Base-by-base conservation (phyloP, 1,140 invertebrate species). In the Drosophila takahashii region DNA sequence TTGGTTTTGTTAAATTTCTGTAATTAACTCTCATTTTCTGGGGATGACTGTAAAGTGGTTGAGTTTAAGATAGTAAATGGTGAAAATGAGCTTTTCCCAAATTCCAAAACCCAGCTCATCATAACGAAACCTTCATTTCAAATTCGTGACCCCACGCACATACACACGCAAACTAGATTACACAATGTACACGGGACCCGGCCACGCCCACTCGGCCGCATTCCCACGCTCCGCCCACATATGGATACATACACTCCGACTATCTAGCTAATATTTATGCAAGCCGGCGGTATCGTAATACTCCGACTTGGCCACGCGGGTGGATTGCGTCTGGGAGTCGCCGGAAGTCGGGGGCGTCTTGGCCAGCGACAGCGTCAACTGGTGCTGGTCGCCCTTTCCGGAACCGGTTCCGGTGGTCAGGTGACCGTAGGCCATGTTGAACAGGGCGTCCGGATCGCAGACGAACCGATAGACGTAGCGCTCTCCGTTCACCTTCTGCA, bases 401-500 rank as follows among this genome's bases (percentile, higher is more conserved):
- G 57, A 42, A 1, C 45, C 70, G 11, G 72, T 29, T 11, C 52
- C 52, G 60, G 18, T 47, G 39, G 78, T 73, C 4, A 91, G 65
- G 54, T 92, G 90, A 0, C 91, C 91, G 29, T 92, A 92, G 8
- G 97, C 96, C 96, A 98, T 97, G 62, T 96, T 97, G 93, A 98
- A 98, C 0, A 98, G 93, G 0, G 97, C 97, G 77, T 98, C 97
- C 2, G 97, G 97, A 92, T 98, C 97, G 92, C 97, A 98, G 0
- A 98, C 97, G 91, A 98, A 99, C 92, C 98, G 98, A 93, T 99
- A 99, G 10, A 99, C 98, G 93, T 98, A 98, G 72, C 98, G 94
- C 92, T 99, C 97, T 1, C 98, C 97, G 54, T 98, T 97, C 0
- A 99, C 98, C 93, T 99, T 99, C 91, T 98, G 98, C 96, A 99